Evolutionary conservation across 2,113 vertebrate genomes (phyloP), one percentile per base, ranked within the genome.

Genomic region (Apteryx mantelli): DNA sequence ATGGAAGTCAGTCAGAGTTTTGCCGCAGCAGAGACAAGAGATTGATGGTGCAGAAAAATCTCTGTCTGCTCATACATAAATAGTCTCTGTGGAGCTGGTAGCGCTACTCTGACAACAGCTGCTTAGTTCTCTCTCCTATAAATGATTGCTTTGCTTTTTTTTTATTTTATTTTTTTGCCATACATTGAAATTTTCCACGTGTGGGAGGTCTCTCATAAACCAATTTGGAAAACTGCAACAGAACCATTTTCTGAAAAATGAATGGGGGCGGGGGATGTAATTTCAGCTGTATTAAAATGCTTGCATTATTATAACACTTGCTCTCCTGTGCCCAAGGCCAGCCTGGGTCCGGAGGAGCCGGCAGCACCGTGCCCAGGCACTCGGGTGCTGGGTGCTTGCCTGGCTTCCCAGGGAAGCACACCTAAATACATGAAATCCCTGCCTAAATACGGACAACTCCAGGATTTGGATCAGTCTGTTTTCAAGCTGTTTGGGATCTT

Each of bases 61-160:
- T 55, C 71, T 58, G 20, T 70, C 21, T 64, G 40, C 46, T 86
- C 73, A 64, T 25, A 50, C 26, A 58, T 65, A 83, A 93, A 93
- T 26, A 82, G 68, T 34, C 36, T 18, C 1, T 13, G 78, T 52
- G 36, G 58, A 34, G 53, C 44, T 89, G 79, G 75, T 88, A 28
- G 86, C 73, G 74, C 94, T 88, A 71, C 87, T 91, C 70, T 64
- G 80, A 79, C 88, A 97, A 91, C 85, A 82, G 85, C 60, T 38
- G 1, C 1, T 0, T 15, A 55, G 64, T 53, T 85, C 22, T 81
- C 44, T 20, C 4, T 21, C 73, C 91, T 68, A 71, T 44, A 79
- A 91, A 94, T 84, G 56, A 32, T 58, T 58, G 28, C 16, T 58
- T 58, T 58, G 8, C 55, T 30, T 58, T 58, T 58, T 9, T 58